phyloP scores from a whole-genome alignment of 2,113 vertebrate species.

The Cromileptes altivelis region DNA sequence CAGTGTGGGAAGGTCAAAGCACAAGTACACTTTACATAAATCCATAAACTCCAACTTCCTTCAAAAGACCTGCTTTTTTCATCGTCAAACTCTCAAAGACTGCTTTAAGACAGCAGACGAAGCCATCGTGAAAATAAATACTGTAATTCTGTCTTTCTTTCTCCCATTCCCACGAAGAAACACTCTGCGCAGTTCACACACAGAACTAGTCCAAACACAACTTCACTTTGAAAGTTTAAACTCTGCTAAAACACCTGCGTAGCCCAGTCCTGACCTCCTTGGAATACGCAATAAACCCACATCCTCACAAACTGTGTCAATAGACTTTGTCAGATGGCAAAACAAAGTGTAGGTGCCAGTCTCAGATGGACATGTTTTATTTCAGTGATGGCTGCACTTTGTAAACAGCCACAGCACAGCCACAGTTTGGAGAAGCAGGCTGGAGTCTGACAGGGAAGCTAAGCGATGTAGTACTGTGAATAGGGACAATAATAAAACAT shows the following conservation, averaged over 20 bases:
- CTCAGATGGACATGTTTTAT: slow-evolving; percentile 20
- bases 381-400: slow-evolving; percentile 45
- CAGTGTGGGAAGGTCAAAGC: slow-evolving; percentile 62
- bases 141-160: slow-evolving; percentile 24
- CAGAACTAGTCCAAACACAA: slow-evolving; percentile 55
- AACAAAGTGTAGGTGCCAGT: not conserved
- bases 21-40: slow-evolving; percentile 62
- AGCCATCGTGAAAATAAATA: slow-evolving; percentile 53
- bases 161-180: slow-evolving; percentile 55
- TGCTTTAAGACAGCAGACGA: slow-evolving; percentile 24
- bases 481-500: too few relatives aligned
- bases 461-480: too few relatives aligned
- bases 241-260: slow-evolving; percentile 55
- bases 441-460: too few relatives aligned
- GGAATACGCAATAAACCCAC: slow-evolving; percentile 20
- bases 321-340: not conserved
- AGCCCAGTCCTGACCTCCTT: slow-evolving; percentile 16
- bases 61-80: slow-evolving; percentile 39
- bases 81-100: slow-evolving; percentile 28
- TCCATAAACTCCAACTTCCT: slow-evolving; percentile 51
- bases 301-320: slow-evolving; percentile 34
- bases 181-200: slow-evolving; percentile 36
- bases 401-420: slow-evolving; percentile 34
- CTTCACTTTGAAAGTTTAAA: slow-evolving; percentile 43
- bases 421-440: too few relatives aligned